Percentiles rank a stretch among this genome's conserved stretches.
These are phyloP conservation scores for Aphelenchoides fujianensis DNA, from an alignment of 1,140 invertebrate species.

Conservation along the genomic window DNA sequence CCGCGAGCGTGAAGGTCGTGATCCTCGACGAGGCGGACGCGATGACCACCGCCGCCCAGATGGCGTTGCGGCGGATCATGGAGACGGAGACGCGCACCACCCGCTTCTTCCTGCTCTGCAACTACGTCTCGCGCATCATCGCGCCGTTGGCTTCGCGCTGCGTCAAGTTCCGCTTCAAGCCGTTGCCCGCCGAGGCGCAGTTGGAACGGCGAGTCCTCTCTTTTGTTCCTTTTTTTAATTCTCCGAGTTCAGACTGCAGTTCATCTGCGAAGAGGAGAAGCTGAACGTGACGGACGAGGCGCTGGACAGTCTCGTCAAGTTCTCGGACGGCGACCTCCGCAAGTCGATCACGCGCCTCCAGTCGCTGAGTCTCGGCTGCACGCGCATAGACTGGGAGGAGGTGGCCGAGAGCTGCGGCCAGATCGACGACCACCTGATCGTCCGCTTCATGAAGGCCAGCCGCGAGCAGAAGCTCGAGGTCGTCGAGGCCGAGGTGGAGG, in stretches of 20 bases:
- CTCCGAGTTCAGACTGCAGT: conserved; percentile 69
- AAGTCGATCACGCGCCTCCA: conserved; percentile 56
- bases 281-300: conserved; percentile 73
- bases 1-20: conserved; percentile 84
- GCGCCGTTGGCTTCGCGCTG: conserved; percentile 94
- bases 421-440: conserved; percentile 39
- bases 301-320: conserved; percentile 75
- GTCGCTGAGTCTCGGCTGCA: conserved; percentile 54
- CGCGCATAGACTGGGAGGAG: conserved; percentile 70
- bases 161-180: conserved; percentile 95
- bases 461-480: conserved; percentile 12
- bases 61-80: conserved; percentile 91
- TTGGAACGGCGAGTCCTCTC: conserved; percentile 42
- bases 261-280: conserved; percentile 78
- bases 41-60: conserved; percentile 78
- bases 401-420: conserved; percentile 76
- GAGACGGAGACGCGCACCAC: conserved; percentile 91
- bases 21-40: conserved; percentile 98
- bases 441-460: conserved; percentile 12
- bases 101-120: conserved; percentile 95
- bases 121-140: conserved; percentile 93
- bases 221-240: background rate
- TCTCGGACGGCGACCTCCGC: conserved; percentile 83
- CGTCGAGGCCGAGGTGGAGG: conserved; percentile 61
- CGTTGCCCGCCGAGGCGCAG: conserved; percentile 68